Conservation (phyloP, 1,140 invertebrate species). For the Samia ricini region DNA sequence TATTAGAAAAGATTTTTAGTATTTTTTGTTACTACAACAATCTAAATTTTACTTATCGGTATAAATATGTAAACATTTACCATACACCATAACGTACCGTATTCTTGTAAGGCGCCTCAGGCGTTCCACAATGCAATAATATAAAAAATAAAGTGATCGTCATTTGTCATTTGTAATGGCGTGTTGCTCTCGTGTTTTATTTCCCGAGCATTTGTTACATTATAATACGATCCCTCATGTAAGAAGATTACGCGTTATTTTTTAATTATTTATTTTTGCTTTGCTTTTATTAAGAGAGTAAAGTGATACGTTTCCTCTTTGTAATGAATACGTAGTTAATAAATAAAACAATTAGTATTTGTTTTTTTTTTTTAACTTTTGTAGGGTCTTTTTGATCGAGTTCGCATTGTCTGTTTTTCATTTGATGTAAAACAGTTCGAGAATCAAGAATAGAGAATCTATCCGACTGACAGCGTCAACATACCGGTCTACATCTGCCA, state of each 20-base stretch:
- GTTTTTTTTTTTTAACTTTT: background rate
- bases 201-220: constrained; percentile 10
- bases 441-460: too few species aligned
- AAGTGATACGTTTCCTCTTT: background rate
- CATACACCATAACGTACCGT: background rate
- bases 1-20: too few species aligned
- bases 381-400: background rate
- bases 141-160: constrained; percentile 8
- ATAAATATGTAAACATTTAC: background rate
- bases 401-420: too few species aligned
- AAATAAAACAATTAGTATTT: background rate
- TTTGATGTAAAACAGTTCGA: too few species aligned
- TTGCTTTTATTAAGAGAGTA: constrained; percentile 1
- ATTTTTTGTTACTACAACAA: too few species aligned
- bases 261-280: too few species aligned
- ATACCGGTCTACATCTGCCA: too few species aligned
- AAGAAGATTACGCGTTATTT: constrained; percentile 5
- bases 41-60: too few species aligned
- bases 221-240: constrained; percentile 7
- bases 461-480: too few species aligned
- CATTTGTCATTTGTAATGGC: constrained; percentile 8
- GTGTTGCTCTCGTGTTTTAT: constrained; percentile 4
- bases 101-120: background rate
- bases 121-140: background rate
- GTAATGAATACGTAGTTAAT: background rate